phyloP scores from a whole-genome alignment of 1,140 invertebrate genomes.

The Drepana arcuata region DNA sequence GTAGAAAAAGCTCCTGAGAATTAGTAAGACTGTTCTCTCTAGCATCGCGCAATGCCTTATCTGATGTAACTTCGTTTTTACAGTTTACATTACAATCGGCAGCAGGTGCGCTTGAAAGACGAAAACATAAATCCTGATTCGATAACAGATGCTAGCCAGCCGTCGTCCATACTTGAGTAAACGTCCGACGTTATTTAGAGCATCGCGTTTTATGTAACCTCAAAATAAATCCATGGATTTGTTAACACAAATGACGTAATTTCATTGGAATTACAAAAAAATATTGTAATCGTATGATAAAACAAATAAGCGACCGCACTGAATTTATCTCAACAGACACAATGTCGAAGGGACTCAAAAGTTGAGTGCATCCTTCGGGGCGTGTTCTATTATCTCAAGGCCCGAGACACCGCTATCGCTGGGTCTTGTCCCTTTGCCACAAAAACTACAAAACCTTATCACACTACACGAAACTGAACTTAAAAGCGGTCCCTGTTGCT shows the following conservation, averaged over 20 bases:
- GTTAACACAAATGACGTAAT: constrained; percentile 19
- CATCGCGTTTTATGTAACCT: constrained; percentile 35
- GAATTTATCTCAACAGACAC: constrained; percentile 43
- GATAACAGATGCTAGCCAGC: constrained; percentile 61
- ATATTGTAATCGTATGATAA: constrained; percentile 18
- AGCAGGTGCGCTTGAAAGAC: constrained; percentile 60
- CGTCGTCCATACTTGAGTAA: constrained; percentile 38
- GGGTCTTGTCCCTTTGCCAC: constrained; percentile 41
- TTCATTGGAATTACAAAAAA: constrained; percentile 19
- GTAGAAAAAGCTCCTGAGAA: too few relatives aligned
- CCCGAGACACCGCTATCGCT: constrained; percentile 43
- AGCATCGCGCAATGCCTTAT: too few relatives aligned
- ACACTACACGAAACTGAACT: constrained; percentile 57
- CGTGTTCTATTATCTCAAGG: constrained; percentile 50
- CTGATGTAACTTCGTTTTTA: constrained; percentile 11
- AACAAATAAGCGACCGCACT: constrained; percentile 35
- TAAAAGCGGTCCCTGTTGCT: constrained; percentile 50
- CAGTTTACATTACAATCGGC: constrained; percentile 37
- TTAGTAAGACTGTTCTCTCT: too few relatives aligned
- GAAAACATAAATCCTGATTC: constrained; percentile 58
- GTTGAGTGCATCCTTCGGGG: constrained; percentile 24
- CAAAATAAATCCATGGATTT: constrained; percentile 28
- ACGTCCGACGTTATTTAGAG: constrained; percentile 35
- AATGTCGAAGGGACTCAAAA: constrained; percentile 36
- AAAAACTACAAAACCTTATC: constrained; percentile 65